Conservation (phyloP, 2,888 invertebrate genomes). For the Leptinotarsa rubiginosa region DNA sequence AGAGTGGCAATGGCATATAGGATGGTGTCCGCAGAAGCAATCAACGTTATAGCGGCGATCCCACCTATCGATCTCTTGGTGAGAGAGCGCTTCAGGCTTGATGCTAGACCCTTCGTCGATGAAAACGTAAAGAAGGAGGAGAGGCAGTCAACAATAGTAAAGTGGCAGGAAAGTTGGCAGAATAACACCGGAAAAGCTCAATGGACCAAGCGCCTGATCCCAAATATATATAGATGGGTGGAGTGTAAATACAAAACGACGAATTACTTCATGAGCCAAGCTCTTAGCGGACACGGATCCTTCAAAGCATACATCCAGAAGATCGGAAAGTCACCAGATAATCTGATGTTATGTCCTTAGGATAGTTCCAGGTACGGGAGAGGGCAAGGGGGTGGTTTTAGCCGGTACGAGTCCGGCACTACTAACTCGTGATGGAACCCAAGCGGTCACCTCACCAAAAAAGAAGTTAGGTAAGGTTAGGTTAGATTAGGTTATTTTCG, state of each 20-base stretch:
- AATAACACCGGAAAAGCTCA: neutral
- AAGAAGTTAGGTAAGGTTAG: too few species aligned
- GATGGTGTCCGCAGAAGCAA: constrained; percentile 27
- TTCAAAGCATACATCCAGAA: neutral
- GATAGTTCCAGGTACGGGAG: neutral
- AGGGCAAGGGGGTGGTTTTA: neutral
- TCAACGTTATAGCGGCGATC: constrained; percentile 27
- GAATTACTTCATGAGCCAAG: neutral
- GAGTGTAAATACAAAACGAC: neutral
- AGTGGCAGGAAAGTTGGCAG: neutral
- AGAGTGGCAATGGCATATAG: constrained; percentile 33
- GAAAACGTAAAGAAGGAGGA: neutral
- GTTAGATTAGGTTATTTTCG: too few species aligned
- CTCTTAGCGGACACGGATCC: neutral
- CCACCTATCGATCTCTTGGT: constrained; percentile 33
- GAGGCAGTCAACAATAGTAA: neutral
- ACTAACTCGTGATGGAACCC: neutral
- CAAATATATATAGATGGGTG: neutral
- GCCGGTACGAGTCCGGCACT: neutral
- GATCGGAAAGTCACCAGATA: neutral
- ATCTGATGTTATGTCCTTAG: neutral
- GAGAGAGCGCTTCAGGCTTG: constrained; percentile 22
- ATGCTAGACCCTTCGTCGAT: neutral
- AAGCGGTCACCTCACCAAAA: neutral
- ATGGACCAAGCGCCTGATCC: neutral